Conservation (phyloP, 1,140 invertebrate genomes). For the Tetramorium simillimum region DNA sequence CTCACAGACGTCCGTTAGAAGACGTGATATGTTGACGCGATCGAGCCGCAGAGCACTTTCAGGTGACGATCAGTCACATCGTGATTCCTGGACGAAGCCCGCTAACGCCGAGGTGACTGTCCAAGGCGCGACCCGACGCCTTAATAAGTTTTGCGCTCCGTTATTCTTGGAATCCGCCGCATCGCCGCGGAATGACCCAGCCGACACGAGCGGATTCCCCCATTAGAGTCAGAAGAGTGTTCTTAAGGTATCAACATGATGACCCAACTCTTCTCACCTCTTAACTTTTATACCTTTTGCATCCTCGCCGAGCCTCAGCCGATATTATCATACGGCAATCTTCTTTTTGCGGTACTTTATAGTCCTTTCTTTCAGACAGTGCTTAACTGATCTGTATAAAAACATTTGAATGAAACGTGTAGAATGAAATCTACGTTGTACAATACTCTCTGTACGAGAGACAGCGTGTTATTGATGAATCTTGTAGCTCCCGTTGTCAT, state of each 20-base stretch:
- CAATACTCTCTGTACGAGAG: background rate
- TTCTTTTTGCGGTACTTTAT: constrained; percentile 13
- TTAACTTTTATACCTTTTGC: constrained; percentile 6
- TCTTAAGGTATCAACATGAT: constrained; percentile 62
- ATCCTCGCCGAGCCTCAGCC: background rate
- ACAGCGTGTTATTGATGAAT: background rate
- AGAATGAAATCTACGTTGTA: background rate
- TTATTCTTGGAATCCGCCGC: constrained; percentile 72
- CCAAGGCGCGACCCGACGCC: constrained; percentile 24
- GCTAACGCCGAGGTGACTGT: background rate
- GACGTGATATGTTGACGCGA: background rate
- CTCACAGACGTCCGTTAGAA: background rate
- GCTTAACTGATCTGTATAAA: background rate
- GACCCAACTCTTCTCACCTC: constrained; percentile 5
- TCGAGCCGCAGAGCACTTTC: constrained; percentile 5
- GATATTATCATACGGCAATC: background rate
- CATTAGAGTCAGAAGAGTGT: constrained; percentile 61
- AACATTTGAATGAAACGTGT: constrained; percentile 12
- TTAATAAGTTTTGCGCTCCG: constrained; percentile 49
- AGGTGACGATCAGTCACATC: constrained; percentile 43
- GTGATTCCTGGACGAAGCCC: constrained; percentile 28
- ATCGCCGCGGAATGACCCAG: constrained; percentile 66
- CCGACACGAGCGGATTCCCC: constrained; percentile 68
- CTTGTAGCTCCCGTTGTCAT: constrained; percentile 2
- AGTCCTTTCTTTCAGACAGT: background rate